phyloP scores from a whole-genome alignment of 2,797 vertebrate species.

The Notamacropus eugenii region DNA sequence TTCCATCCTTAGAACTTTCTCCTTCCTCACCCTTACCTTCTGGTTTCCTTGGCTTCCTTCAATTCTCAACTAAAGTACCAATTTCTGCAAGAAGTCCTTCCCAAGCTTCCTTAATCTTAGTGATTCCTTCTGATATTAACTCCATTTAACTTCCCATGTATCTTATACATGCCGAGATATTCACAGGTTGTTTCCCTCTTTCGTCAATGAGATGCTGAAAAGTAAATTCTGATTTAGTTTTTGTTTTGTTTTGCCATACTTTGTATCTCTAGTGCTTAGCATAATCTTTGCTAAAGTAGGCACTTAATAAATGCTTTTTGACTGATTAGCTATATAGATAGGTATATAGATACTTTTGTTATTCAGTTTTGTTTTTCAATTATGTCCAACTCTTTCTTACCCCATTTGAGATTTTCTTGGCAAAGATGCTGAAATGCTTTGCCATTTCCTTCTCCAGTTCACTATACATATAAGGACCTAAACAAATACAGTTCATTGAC shows the following conservation, averaged over 20 bases:
- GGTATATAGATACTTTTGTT: too few relatives aligned
- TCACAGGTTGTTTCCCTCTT: background rate
- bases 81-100: background rate
- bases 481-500: too few relatives aligned
- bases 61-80: background rate
- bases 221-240: background rate
- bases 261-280: background rate
- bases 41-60: background rate
- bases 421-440: too few relatives aligned
- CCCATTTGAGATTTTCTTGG: too few relatives aligned
- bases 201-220: background rate
- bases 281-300: background rate
- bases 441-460: too few relatives aligned
- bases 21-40: background rate
- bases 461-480: too few relatives aligned
- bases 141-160: background rate
- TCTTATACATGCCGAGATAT: background rate
- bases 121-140: background rate
- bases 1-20: background rate
- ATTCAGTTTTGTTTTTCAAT: too few relatives aligned
- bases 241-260: background rate
- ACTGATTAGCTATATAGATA: too few relatives aligned
- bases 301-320: background rate
- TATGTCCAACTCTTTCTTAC: too few relatives aligned
- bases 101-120: background rate